Evolutionary conservation across 1,140 invertebrate species (phyloP).

Genomic region (Gonatopus flavifemur): DNA sequence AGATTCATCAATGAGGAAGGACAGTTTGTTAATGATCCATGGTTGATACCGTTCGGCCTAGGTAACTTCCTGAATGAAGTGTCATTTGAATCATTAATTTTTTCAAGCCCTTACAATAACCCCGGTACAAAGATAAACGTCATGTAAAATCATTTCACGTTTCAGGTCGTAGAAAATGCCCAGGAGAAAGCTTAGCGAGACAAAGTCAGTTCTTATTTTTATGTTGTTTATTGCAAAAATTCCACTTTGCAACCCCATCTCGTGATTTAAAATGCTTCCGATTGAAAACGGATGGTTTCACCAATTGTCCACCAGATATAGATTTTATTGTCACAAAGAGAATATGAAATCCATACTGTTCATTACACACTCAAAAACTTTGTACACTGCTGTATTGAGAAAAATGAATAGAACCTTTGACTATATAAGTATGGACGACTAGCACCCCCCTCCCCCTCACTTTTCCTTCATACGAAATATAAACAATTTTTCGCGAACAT

Average conservation of each 20-base stretch:
- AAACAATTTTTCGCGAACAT: too few species aligned
- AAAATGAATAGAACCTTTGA: too few species aligned
- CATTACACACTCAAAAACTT: too few species aligned
- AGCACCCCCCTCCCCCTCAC: too few species aligned
- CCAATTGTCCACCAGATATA: conserved; percentile 40
- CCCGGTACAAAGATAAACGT: background rate
- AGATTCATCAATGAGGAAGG: conserved; percentile 60
- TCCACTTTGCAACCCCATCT: conserved; percentile 42
- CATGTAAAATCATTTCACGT: background rate
- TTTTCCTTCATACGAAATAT: too few species aligned
- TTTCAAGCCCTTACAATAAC: background rate
- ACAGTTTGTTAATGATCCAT: conserved; percentile 52
- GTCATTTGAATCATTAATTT: conserved; percentile 10
- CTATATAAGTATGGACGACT: too few species aligned
- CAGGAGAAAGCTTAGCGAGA: conserved; percentile 55
- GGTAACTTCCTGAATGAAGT: conserved; percentile 41
- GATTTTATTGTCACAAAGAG: conserved; percentile 28
- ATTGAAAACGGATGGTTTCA: conserved; percentile 47
- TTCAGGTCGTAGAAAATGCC: conserved; percentile 49
- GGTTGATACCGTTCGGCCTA: conserved; percentile 59
- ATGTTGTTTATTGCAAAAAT: conserved; percentile 49
- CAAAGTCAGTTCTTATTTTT: conserved; percentile 53
- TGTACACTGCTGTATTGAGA: background rate
- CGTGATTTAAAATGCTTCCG: conserved; percentile 33
- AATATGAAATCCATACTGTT: too few species aligned